A percentile compares a stretch with the other conserved stretches of the same genome.
Conservation (phyloP, 2,113 vertebrate species). For the Leptocoma aspasia region DNA sequence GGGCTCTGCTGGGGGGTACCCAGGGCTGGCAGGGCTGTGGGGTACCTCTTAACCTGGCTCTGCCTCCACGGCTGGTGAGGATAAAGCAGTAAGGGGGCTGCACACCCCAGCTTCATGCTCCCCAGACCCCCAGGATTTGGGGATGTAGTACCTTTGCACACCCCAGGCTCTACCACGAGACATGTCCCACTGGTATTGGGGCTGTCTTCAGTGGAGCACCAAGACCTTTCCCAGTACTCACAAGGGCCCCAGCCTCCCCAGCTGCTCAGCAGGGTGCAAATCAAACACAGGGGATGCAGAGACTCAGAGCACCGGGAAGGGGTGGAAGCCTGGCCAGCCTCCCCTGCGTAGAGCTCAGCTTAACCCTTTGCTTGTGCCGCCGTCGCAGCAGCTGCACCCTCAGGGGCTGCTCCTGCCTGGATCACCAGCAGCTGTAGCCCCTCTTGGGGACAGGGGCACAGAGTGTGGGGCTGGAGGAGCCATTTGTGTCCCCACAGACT, state of each 20-base stretch:
- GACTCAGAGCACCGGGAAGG: not conserved
- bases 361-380: not conserved
- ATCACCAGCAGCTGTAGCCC: not conserved
- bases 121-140: not conserved
- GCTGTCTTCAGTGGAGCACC: fast-evolving
- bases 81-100: not conserved
- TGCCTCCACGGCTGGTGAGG: not conserved
- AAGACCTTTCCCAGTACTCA: not conserved
- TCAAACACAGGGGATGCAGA: not conserved
- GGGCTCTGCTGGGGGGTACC: not conserved
- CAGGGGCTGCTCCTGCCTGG: fast-evolving
- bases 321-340: not conserved
- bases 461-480: not conserved
- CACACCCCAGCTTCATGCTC: not conserved
- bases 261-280: constrained; percentile 10
- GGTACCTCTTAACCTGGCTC: not conserved
- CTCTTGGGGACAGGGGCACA: not conserved
- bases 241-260: not conserved
- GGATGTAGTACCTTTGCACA: not conserved
- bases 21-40: not conserved
- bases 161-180: not conserved
- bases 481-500: not conserved
- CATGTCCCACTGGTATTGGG: fast-evolving
- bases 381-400: fast-evolving
- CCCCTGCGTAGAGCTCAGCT: not conserved